Base-by-base conservation (phyloP, 2,888 invertebrate genomes). In the Harpalus rufipes region DNA sequence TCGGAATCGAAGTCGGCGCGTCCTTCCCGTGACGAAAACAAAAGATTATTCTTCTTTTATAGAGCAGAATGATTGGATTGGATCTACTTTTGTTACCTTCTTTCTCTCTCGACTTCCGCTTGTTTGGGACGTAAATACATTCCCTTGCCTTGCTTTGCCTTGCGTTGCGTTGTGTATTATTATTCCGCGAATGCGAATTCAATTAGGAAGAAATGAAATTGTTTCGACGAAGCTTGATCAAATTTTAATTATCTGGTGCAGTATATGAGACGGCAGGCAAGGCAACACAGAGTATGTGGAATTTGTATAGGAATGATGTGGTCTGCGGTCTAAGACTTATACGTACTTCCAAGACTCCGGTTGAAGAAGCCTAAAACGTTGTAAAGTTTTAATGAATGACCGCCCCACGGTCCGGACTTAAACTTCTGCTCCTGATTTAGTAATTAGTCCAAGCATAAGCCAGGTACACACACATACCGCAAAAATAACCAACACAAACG, bases 371-470 rank as follows among this genome's bases (percentile, higher is more conserved):
- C 81, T 63, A 85, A 83, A 82, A 79, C 74, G 85, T 25, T 82
- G 65, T 82, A 82, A 85, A 85, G 85, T 85, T 90, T 90, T 90
- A 91, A 91, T 91, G 90, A 90, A 90, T 91, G 91, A 91, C 90
- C 90, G 85, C 56, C 82, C 44, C 72, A 32, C 58, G 41, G 51
- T 82, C 74, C 58, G 76, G 81, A 82, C 85, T 82, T 81, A 88
- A 90, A 90, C 88, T 90, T 90, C 87, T 88, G 89, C 89, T 90
- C 90, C 90, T 91, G 91, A 90, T 91, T 90, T 90, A 89, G 90
- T 90, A 91, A 91, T 91, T 90, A 90, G 89, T 89, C 89, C 88
- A 89, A 88, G 16, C 14, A 32, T 0, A 8, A 44, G 10, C 44
- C 72, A 72, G 51, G 81, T n/a, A 56, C 14, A 56, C 25, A 8